These are phyloP conservation scores for Rotaria magnacalcarata DNA, from an alignment of 2,888 invertebrate species.

Conservation along the genomic window DNA sequence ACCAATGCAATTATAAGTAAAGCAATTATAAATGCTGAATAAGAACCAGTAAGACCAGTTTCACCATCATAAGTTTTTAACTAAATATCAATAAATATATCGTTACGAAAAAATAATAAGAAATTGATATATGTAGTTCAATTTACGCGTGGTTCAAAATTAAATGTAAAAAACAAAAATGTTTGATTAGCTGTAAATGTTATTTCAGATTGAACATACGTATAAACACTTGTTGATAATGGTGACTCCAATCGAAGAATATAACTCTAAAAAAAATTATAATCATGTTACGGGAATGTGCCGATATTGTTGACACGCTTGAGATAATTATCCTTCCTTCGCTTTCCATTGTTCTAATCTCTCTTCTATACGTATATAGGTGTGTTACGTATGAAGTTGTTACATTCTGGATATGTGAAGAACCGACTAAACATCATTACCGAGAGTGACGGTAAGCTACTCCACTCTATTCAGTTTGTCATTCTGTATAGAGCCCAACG, in stretches of 20 bases:
- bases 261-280: neutral
- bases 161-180: slow-evolving; percentile 22
- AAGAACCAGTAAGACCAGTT: slow-evolving; percentile 7
- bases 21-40: slow-evolving; percentile 34
- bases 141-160: slow-evolving; percentile 16
- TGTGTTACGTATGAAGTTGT: too few relatives aligned
- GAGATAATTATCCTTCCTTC: too few relatives aligned
- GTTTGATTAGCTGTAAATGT: slow-evolving; percentile 33
- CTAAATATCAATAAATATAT: neutral
- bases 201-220: neutral
- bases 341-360: too few relatives aligned
- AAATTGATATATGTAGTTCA: neutral
- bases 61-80: slow-evolving; percentile 11
- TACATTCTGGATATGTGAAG: too few relatives aligned
- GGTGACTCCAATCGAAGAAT: neutral
- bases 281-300: neutral
- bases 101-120: neutral
- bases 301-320: too few relatives aligned
- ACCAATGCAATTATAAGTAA: neutral
- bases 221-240: slow-evolving; percentile 33
- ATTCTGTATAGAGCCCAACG: too few relatives aligned
- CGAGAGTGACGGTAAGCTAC: too few relatives aligned
- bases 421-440: too few relatives aligned
- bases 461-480: too few relatives aligned
- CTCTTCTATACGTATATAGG: too few relatives aligned